Evolutionary conservation across 53 echinoderm and acorn worm species (phyloP), one percentile per base, ranked within the genome.

Genomic region (Luidia sarsii): DNA sequence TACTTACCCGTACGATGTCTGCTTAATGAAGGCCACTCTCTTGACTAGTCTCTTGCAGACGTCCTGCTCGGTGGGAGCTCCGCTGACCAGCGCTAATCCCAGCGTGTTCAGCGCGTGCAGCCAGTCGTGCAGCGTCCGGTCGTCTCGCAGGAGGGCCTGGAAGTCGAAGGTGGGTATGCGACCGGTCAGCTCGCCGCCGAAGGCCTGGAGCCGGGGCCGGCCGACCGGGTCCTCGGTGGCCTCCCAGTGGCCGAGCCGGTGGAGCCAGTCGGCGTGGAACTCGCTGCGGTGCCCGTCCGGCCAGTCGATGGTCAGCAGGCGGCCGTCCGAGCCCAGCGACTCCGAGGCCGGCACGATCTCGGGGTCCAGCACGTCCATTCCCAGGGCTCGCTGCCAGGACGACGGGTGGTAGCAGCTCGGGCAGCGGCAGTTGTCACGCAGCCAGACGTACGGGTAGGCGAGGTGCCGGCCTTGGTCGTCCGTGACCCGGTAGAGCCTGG

Each of bases 361-460:
- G 7, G 69, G 54, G 34, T 88, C 81, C 70, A 91, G 27, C 43
- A 88, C 84, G 7, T 32, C 71, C 39, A 85, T 65, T 20, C 65
- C 35, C 35, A 65, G 25, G 33, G 83, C 27, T 13, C 91, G 64
- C 25, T 68, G 65, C 36, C 71, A 50, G 28, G 88, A 81, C n/a
- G 80, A 70, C 4, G 80, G 88, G 21, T 92, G 87, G 49, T 81
- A 92, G 68, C 92, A 92, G 25, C 84, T 46, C 0, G 63, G 37
- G 43, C 92, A 92, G 7, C 88, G 85, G 55, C 92, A 92, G 68
- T 95, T 92, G 52, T 95, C 96, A 31, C 83, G 67, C 30, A 95
- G 49, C 86, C 92, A 95, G 23, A 95, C 92, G 66, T 82, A 95
- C 0, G 96, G 96, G 34, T 93, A 95, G 15, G 41, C 80, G 0